Evolutionary conservation across 2,888 invertebrate species (phyloP).

Genomic region (Luffia ferchaultella): DNA sequence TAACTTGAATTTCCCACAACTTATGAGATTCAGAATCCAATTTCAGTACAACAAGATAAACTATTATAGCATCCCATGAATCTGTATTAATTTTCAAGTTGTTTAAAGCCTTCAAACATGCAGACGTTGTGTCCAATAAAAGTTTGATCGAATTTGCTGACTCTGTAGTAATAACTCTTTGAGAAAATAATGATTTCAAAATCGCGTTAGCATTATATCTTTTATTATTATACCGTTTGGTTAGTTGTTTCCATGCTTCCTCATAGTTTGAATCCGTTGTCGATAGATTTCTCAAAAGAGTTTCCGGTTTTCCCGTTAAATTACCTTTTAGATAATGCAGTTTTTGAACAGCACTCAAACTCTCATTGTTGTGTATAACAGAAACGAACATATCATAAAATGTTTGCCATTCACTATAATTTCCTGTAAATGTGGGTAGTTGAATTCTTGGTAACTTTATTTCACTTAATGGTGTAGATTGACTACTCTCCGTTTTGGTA

Average conservation of each 20-base stretch:
- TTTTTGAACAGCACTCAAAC: too few relatives aligned
- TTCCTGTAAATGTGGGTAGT: constrained; percentile 14
- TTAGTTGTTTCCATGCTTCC: constrained; percentile 15
- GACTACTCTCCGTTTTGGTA: too few relatives aligned
- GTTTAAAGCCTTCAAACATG: constrained; percentile 12
- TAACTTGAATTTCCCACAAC: constrained; percentile 14
- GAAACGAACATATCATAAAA: too few relatives aligned
- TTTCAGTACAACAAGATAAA: constrained; percentile 14
- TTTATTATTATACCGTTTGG: constrained; percentile 16
- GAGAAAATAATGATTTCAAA: constrained; percentile 13
- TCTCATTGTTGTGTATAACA: too few relatives aligned
- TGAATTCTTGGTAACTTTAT: constrained; percentile 13
- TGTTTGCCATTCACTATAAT: constrained; percentile 17
- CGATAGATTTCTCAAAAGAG: constrained; percentile 13
- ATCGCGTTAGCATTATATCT: constrained; percentile 14
- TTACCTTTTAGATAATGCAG: constrained; percentile 17
- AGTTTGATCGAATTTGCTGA: constrained; percentile 10
- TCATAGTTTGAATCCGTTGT: constrained; percentile 15
- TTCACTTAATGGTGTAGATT: too few relatives aligned
- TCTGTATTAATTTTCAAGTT: constrained; percentile 11
- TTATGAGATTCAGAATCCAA: constrained; percentile 16
- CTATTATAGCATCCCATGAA: constrained; percentile 11
- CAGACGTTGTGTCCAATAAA: constrained; percentile 13
- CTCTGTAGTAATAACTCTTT: constrained; percentile 10
- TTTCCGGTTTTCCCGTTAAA: constrained; percentile 14